phyloP scores from a whole-genome alignment of 2,113 vertebrate species.

The Pygoscelis adeliae region DNA sequence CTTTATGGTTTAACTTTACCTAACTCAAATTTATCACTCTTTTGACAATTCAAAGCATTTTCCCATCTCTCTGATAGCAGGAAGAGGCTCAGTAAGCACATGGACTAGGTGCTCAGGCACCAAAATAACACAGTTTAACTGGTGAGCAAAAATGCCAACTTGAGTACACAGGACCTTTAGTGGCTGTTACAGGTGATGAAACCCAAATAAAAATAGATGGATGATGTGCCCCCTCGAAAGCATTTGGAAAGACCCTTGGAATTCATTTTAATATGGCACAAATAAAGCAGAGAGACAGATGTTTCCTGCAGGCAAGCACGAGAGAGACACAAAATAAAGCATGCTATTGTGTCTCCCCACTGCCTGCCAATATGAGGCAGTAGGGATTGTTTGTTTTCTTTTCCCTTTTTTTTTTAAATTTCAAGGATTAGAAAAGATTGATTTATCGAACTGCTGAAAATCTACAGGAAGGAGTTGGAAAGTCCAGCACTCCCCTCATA shows the following conservation, averaged over 20 bases:
- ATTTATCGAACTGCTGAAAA: constrained; percentile 20
- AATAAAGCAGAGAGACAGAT: constrained; percentile 14
- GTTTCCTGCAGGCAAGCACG: background rate
- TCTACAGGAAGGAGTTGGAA: constrained; percentile 10
- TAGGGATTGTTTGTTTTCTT: background rate
- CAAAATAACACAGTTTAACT: background rate
- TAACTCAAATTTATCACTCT: background rate
- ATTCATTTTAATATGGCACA: background rate
- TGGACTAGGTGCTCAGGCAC: background rate
- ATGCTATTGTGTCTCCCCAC: background rate
- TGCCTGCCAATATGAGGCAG: background rate
- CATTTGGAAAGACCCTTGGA: background rate
- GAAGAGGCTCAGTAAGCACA: background rate
- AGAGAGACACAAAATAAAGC: background rate
- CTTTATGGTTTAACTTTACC: background rate
- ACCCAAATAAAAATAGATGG: constrained; percentile 28
- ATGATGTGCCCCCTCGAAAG: background rate
- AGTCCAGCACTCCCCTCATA: constrained; percentile 1
- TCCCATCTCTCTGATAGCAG: background rate
- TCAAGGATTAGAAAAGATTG: constrained; percentile 12
- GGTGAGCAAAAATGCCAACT: background rate
- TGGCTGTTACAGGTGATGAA: background rate
- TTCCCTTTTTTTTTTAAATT: background rate
- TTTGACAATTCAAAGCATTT: background rate
- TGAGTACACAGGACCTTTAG: background rate